Evolutionary conservation across 2,888 invertebrate species (phyloP), one percentile per base, ranked within the genome.

Genomic region (Acrobasis repandana): DNA sequence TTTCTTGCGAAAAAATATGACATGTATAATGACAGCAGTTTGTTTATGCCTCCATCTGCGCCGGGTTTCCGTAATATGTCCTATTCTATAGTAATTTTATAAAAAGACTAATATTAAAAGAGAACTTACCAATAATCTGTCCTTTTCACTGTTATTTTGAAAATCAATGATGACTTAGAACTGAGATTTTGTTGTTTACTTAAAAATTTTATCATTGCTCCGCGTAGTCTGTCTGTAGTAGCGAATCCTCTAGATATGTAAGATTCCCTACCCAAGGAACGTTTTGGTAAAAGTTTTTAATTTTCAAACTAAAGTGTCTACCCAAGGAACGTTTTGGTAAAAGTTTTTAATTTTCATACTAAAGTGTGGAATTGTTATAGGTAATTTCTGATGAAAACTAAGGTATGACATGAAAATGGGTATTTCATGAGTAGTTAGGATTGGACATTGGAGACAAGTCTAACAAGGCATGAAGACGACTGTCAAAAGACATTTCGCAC

Each of bases 171-270:
- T 54, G 50, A 62, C 38, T 38, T 38, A 10, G 16, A 18, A 54
- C 20, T 54, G 18, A 54, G 36, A 54, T 54, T 43, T 54, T 43
- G 54, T 54, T 54, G 43, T 54, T 38, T 8, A 54, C 36, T 54
- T 54, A 20, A 14, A 54, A 43, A 43, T 54, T 54, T 54, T 54
- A 54, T 54, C 43, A 38, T 14, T 11, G 16, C 54, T 18, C 54
- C 10, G 18, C 20, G 16, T 14, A n/a, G 11, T 14, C 14, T 16
- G 14, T 34, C 11, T 54, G 11, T 43, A 54, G 38, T 0, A 11
- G 33, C 11, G 28, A 28, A 50, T 6, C 11, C 28, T 50, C 14
- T 50, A 28, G 50, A 28, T 14, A 43, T n/a, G n/a, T 28, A 50
- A 50, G 28, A 50, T 33, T 28, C 14, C 14, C 5, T 56, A 28